These are phyloP conservation scores for Oxygymnocypris stewartii DNA, from an alignment of 2,113 vertebrate species.

Conservation along the genomic window DNA sequence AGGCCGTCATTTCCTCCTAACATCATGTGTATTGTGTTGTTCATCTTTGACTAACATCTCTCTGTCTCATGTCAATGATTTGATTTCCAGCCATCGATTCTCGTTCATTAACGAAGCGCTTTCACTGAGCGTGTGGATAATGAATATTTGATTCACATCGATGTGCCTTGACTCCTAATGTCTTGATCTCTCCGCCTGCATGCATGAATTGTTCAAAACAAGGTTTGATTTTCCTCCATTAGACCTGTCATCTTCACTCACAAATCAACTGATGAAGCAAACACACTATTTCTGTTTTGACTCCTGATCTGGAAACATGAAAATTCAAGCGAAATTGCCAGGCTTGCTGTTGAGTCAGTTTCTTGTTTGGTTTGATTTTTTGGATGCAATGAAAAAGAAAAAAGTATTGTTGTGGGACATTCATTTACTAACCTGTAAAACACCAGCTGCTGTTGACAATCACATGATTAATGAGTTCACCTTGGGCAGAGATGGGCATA, in stretches of 20 bases:
- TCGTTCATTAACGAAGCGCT: not conserved
- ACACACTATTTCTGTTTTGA: constrained; percentile 35
- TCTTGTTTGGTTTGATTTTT: not conserved
- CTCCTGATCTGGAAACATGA: constrained; percentile 11
- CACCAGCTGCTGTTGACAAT: constrained; percentile 22
- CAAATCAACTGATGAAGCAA: constrained; percentile 11
- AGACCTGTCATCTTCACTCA: constrained; percentile 67
- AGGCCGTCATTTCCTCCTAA: not conserved
- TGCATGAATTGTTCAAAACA: constrained; percentile 51
- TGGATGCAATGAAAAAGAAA: not conserved
- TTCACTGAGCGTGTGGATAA: not conserved
- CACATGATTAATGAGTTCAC: constrained; percentile 45
- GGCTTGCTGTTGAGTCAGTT: not conserved
- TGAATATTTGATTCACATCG: constrained; percentile 29
- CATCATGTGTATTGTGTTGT: not conserved
- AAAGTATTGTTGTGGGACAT: constrained; percentile 23
- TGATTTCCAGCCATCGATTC: constrained; percentile 25
- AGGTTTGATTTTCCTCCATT: constrained; percentile 61
- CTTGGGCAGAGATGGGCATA: constrained; percentile 44
- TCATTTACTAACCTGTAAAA: constrained; percentile 51
- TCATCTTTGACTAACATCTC: constrained; percentile 13
- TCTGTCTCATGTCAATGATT: constrained; percentile 4
- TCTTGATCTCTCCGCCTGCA: constrained; percentile 51
- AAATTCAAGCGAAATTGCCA: not conserved
- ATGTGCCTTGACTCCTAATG: not conserved